A percentile compares a stretch with the other conserved stretches of the same genome.
Conservation (phyloP, 2,888 invertebrate species). For the Hofmannophila pseudospretella region DNA sequence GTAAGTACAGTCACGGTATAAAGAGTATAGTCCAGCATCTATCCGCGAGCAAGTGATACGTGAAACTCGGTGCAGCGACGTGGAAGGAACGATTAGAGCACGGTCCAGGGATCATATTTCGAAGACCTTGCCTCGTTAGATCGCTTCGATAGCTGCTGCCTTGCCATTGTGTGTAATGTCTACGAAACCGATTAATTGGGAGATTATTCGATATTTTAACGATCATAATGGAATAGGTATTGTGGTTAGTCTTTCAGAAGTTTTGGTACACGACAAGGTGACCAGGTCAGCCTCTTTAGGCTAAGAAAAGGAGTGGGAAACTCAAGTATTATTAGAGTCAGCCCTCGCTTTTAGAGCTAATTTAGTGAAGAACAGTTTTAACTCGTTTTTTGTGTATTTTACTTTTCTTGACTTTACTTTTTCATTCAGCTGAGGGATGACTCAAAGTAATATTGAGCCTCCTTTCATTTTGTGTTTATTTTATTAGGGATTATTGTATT, state of each 20-base stretch:
- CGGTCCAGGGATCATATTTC: slow-evolving; percentile 53
- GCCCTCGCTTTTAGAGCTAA: too few species aligned
- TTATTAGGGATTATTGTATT: too few species aligned
- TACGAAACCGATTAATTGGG: slow-evolving; percentile 24
- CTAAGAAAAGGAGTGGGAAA: too few species aligned
- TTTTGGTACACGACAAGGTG: not conserved
- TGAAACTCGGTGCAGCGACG: slow-evolving; percentile 47
- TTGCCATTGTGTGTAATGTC: slow-evolving; percentile 28
- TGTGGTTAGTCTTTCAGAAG: slow-evolving; percentile 9
- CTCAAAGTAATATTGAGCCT: too few species aligned
- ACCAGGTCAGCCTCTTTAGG: too few species aligned
- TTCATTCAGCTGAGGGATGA: too few species aligned
- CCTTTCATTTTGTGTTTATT: too few species aligned
- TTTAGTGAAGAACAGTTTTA: too few species aligned
- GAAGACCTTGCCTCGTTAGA: slow-evolving; percentile 12
- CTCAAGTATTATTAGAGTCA: too few species aligned
- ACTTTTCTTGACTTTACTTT: too few species aligned
- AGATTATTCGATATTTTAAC: slow-evolving; percentile 15
- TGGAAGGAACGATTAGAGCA: slow-evolving; percentile 63
- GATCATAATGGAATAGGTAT: slow-evolving; percentile 8
- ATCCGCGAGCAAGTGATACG: slow-evolving; percentile 44
- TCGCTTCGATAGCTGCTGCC: slow-evolving; percentile 20
- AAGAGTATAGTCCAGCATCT: not conserved
- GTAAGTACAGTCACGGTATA: too few species aligned
- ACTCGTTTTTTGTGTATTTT: too few species aligned